Evolutionary conservation across 2,888 invertebrate species (phyloP), one percentile per base, ranked within the genome.

Genomic region (Abrostola triplasia): DNA sequence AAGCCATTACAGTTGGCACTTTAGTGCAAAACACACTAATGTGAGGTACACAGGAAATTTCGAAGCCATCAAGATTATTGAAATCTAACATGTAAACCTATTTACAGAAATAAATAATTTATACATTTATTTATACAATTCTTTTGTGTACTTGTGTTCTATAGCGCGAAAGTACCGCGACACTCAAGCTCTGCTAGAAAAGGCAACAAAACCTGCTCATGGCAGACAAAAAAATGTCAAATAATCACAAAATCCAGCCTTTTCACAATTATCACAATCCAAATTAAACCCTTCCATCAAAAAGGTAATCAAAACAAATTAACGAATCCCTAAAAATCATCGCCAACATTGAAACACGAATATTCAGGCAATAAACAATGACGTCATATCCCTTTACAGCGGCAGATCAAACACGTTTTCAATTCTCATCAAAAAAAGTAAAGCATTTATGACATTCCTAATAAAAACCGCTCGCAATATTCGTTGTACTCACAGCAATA

Each of bases 371-470:
- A 85, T 88, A 89, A 90, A 90, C 88, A 89, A 88, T 89, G 85
- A 88, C 82, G 82, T 84, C 74, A 77, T 82, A 81, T 70, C 76
- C 76, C 70, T 70, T 79, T 76, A 76, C 80, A 77, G 65, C 70
- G 58, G 82, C 89, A 90, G 87, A 91, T 90, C 90, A 91, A 91
- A 91, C 92, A 91, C 88, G 89, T 93, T 93, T 92, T 92, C 92
- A 92, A 92, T 93, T 93, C 92, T 91, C 93, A 93, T 93, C 93
- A 93, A 92, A 93, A 91, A 92, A 90, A 78, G 90, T 88, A 89
- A 89, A 90, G 76, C 90, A 90, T 90, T 24, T 93, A 92, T 92
- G 93, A 92, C 91, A 88, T 81, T 87, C 88, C 90, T 91, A 92
- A 93, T 93, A 92, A 93, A 92, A 93, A 90, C 88, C 83, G 87